These are phyloP conservation scores for Eulemur albifrons DNA, from an alignment of 2,797 vertebrate species.

Conservation along the genomic window DNA sequence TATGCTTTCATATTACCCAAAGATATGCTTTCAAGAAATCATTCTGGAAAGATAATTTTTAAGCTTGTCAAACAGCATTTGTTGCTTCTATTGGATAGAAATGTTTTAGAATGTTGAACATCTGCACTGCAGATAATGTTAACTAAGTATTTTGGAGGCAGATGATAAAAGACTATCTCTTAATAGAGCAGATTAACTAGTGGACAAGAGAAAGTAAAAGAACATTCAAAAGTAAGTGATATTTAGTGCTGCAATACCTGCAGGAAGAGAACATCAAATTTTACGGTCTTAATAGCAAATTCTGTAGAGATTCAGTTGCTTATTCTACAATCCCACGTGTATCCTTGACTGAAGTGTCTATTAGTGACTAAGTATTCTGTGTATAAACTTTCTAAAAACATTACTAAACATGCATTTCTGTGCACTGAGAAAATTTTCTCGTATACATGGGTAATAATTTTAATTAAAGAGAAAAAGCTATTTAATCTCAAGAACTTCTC, in stretches of 20 bases:
- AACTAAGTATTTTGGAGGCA: slow-evolving; percentile 70
- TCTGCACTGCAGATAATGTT: slow-evolving; percentile 71
- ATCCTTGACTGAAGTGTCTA: not conserved
- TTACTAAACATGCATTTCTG: not conserved
- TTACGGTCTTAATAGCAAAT: slow-evolving; percentile 70
- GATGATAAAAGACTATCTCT: slow-evolving; percentile 77
- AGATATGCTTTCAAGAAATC: slow-evolving; percentile 40
- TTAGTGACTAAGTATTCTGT: not conserved
- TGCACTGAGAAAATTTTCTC: not conserved
- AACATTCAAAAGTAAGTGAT: slow-evolving; percentile 77
- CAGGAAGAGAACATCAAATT: slow-evolving; percentile 66
- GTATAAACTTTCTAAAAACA: not conserved
- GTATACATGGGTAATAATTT: not conserved
- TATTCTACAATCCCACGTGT: not conserved
- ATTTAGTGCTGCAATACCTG: slow-evolving; percentile 70
- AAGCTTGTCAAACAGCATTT: slow-evolving; percentile 41
- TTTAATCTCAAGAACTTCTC: not conserved
- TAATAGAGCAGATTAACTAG: slow-evolving; percentile 75
- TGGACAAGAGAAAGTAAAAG: slow-evolving; percentile 77
- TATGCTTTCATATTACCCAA: slow-evolving; percentile 32
- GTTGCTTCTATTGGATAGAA: slow-evolving; percentile 38
- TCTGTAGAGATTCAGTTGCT: slow-evolving; percentile 64
- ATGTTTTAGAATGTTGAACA: slow-evolving; percentile 73
- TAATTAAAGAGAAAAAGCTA: not conserved
- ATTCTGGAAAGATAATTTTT: slow-evolving; percentile 54